Conservation (phyloP, 2,888 invertebrate genomes). For the Eilema caniola region DNA sequence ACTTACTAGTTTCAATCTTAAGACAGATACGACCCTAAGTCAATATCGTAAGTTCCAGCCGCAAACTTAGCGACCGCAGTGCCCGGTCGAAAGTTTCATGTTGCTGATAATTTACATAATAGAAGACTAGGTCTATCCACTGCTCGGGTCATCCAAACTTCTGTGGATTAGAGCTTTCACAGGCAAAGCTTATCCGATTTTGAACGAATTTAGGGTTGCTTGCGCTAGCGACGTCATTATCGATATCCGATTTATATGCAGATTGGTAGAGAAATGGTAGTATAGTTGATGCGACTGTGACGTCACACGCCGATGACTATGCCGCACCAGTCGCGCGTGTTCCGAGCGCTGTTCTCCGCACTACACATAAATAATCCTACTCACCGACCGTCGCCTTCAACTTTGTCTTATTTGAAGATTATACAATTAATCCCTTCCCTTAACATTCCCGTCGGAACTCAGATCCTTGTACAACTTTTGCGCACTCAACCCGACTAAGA, state of each 20-base stretch:
- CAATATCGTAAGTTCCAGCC: constrained; percentile 79
- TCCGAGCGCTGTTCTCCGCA: constrained; percentile 43
- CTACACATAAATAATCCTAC: constrained; percentile 69
- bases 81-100: constrained; percentile 81
- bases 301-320: constrained; percentile 58
- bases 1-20: constrained; percentile 66
- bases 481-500: constrained; percentile 81
- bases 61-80: constrained; percentile 79
- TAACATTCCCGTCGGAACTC: constrained; percentile 72
- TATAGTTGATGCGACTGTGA: constrained; percentile 59
- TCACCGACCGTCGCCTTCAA: constrained; percentile 66
- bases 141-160: constrained; percentile 85
- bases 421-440: constrained; percentile 75
- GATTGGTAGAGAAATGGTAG: constrained; percentile 78
- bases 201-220: constrained; percentile 83
- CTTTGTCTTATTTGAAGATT: constrained; percentile 73
- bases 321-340: constrained; percentile 38
- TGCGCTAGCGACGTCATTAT: constrained; percentile 84
- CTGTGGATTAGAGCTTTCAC: constrained; percentile 84
- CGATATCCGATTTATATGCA: constrained; percentile 87
- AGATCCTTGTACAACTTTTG: constrained; percentile 81
- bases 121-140: constrained; percentile 84
- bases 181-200: constrained; percentile 84
- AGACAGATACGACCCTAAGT: constrained; percentile 74
- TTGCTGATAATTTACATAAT: constrained; percentile 86